Evolutionary conservation across 2,888 invertebrate genomes (phyloP), one percentile per base, ranked within the genome.

Genomic region (Laspeyria flexula): DNA sequence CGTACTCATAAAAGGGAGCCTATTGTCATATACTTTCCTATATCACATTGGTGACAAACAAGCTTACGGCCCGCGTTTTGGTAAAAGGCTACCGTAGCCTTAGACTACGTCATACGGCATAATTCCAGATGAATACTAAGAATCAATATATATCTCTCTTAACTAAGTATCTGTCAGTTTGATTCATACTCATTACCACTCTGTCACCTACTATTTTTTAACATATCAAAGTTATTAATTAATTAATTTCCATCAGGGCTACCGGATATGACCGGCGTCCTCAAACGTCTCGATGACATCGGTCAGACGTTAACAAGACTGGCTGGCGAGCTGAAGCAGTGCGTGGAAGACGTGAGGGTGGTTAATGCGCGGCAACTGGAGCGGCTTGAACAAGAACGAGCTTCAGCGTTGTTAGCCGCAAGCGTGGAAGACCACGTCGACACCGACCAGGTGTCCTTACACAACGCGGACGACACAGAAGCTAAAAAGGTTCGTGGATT

Each of bases 321-420:
- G 21, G 94, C 95, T 1, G 93, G 93, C 38, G 96, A 96, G 69
- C 94, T 96, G 75, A 94, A 95, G 68, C 94, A 95, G 74, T 95
- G 95, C 48, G 91, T 96, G 9, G 96, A 96, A 42, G 96, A 97
- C 50, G 93, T 96, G n/a, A 94, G 95, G 59, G 93, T 94, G 33
- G 91, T 95, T 16, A 94, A 94, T 67, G 92, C 93, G 51, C 93
- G 95, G 53, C 96, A 96, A 76, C 77, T 94, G 30, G 95, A 95
- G 55, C 90, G 95, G 40, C 54, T 85, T 0, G 89, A 90, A 50
- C 94, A 95, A 65, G 96, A 96, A 69, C 93, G 95, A 35, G 94
- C 95, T 34, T 92, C 95, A 3, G 95, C 95, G 7, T 87, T 96
- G 51, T 85, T 96, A 29, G 94, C 95, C n/a, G 95, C 95, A 35